A percentile compares a stretch with the other conserved stretches of the same genome.
phyloP scores from a whole-genome alignment of 2,797 vertebrate species.

The Bovichtus diacanthus region DNA sequence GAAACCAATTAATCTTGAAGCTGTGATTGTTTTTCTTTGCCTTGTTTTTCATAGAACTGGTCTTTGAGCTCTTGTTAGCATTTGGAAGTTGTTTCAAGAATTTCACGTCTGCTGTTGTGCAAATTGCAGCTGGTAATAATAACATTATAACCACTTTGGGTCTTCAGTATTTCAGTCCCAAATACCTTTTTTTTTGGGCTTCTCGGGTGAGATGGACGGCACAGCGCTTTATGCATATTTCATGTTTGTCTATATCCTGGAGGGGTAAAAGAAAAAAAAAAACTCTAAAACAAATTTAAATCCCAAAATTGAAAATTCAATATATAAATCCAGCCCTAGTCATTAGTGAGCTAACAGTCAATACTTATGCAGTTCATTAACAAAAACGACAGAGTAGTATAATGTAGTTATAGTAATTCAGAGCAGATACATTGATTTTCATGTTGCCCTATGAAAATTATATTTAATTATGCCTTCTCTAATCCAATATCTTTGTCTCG shows the following conservation, averaged over 20 bases:
- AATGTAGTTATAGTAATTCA: constrained; percentile 36
- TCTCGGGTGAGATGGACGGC: no score
- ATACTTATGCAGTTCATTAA: constrained; percentile 47
- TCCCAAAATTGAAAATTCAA: no score
- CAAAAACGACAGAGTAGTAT: constrained; percentile 4
- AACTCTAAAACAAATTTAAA: no score
- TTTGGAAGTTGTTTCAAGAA: constrained; percentile 16
- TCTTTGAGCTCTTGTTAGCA: constrained; percentile 32
- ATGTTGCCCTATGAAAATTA: constrained; percentile 20
- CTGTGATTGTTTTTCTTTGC: constrained; percentile 22
- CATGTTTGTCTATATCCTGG: no score
- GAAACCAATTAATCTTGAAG: constrained; percentile 52
- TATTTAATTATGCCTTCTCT: constrained; percentile 2
- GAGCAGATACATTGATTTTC: constrained; percentile 28
- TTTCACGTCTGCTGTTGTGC: constrained; percentile 18
- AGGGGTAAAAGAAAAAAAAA: no score
- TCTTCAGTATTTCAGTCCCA: constrained; percentile 35
- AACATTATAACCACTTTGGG: constrained; percentile 22
- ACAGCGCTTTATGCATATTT: no score
- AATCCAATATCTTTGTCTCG: constrained; percentile 9
- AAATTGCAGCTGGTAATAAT: constrained; percentile 39
- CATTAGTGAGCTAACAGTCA: constrained; percentile 56
- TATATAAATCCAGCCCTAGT: no score
- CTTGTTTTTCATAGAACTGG: constrained; percentile 35
- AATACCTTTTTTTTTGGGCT: no score